phyloP scores from a whole-genome alignment of 1,140 invertebrate species.

The Hyles vespertilio region DNA sequence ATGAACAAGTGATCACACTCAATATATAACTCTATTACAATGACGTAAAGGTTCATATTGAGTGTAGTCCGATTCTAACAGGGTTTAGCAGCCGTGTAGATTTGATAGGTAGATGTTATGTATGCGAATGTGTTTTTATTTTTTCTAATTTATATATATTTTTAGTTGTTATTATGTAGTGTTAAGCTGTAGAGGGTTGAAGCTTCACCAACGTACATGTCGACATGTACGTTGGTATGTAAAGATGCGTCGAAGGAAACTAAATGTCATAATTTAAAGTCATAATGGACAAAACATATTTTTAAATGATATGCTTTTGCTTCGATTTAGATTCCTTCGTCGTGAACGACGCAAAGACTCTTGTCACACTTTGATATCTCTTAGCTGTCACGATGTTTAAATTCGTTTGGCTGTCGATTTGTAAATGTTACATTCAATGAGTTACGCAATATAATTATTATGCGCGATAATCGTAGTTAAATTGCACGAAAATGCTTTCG shows the following conservation, averaged over 20 bases:
- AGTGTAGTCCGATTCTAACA: not conserved
- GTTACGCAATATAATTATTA: too few relatives aligned
- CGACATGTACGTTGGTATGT: conserved; percentile 10
- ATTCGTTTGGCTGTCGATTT: not conserved
- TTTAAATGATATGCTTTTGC: not conserved
- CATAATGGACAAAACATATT: not conserved
- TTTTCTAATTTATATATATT: conserved; percentile 16
- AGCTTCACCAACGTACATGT: conserved; percentile 23
- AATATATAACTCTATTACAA: not conserved
- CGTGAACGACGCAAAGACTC: conserved; percentile 20
- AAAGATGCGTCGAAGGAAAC: conserved; percentile 15
- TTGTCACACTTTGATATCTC: conserved; percentile 31
- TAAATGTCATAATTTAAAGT: not conserved
- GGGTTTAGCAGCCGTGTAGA: conserved; percentile 16
- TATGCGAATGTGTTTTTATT: conserved; percentile 56
- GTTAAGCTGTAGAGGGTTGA: conserved; percentile 42
- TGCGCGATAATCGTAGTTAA: too few relatives aligned
- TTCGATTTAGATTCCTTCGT: conserved; percentile 17
- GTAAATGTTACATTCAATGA: too few relatives aligned
- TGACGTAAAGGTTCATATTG: not conserved
- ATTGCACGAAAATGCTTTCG: too few relatives aligned
- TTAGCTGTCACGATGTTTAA: not conserved
- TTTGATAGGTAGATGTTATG: conserved; percentile 70
- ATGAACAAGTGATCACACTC: not conserved
- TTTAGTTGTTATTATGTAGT: conserved; percentile 17